Conservation (phyloP, 2,113 vertebrate genomes). For the Podarcis raffonei region DNA sequence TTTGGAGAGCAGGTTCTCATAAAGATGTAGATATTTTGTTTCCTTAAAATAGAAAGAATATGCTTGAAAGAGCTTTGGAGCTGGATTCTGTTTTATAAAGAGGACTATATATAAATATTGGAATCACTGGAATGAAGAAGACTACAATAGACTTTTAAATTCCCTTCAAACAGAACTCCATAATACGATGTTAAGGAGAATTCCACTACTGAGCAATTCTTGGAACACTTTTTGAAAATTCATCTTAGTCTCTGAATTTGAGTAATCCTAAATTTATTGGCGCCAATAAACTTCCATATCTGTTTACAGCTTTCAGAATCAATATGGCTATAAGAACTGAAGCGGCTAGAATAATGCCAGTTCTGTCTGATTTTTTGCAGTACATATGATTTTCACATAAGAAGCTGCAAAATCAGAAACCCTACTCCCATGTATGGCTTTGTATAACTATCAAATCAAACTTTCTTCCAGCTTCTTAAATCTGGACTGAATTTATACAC, state of each 20-base stretch:
- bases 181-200: constrained; percentile 42
- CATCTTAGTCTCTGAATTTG: constrained; percentile 42
- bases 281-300: constrained; percentile 48
- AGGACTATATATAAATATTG: constrained; percentile 45
- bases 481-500: constrained; percentile 50
- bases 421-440: constrained; percentile 49
- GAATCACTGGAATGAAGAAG: constrained; percentile 30
- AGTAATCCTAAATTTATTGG: constrained; percentile 52
- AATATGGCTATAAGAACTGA: constrained; percentile 61
- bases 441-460: constrained; percentile 62
- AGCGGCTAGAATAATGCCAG: constrained; percentile 63
- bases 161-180: constrained; percentile 41
- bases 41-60: constrained; percentile 27
- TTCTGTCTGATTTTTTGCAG: constrained; percentile 65
- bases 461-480: constrained; percentile 58
- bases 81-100: background rate
- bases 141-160: constrained; percentile 31
- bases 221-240: constrained; percentile 22
- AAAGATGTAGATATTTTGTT: constrained; percentile 51
- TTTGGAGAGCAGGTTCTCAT: constrained; percentile 23
- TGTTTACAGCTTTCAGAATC: constrained; percentile 67
- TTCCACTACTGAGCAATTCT: constrained; percentile 34
- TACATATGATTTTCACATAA: constrained; percentile 61
- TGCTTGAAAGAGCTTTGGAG: constrained; percentile 25
- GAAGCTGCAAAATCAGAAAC: constrained; percentile 49